Evolutionary conservation across 30 jellyfish, hydroid and myxozoan genomes (phyloP), one percentile per base, ranked within the genome.

Genomic region (Pelagia noctiluca): DNA sequence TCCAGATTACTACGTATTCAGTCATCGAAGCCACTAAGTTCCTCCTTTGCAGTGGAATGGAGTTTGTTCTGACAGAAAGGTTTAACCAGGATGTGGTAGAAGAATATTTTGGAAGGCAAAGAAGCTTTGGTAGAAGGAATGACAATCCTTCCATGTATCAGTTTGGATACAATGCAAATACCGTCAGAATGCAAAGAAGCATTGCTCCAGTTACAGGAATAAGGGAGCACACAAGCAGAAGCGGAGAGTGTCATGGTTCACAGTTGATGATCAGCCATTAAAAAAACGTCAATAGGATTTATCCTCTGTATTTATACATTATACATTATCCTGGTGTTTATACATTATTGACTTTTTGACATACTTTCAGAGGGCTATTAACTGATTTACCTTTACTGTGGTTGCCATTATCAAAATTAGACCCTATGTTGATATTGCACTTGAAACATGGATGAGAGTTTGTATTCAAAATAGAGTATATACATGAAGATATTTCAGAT

Each of bases 21-120:
- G 84, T 63, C 36, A 79, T 79, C 35, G 90, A 79, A 64, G 90
- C 90, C 8, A 79, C 86, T 7, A 26, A 64, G 35, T 61, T 76
- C 54, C 79, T 60, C 24, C 90, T 63, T 24, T 33, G 38, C 23
- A 79, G 53, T 79, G 85, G 90, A 23, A 16, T 79, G 69, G 46
- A 63, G 63, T 79, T 79, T 79, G 90, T 79, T 35, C 30, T 79
- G 47, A 60, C 90, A 12, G 85, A 80, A 33, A 66, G 69, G 24
- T 81, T 81, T 63, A 52, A 50, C 38, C 85, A 81, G 0, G 91
- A 81, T 57, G 77, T 68, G 22, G 78, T 81, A 0, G 91, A 81
- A 49, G 91, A 81, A 38, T 53, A 64, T 49, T 81, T 81, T 52
- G 85, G 91, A 2, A 0, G 74, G 11, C 90, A 80, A 21, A 31